These are phyloP conservation scores for Myripristis murdjan DNA, from an alignment of 2,797 vertebrate genomes.

Conservation along the genomic window DNA sequence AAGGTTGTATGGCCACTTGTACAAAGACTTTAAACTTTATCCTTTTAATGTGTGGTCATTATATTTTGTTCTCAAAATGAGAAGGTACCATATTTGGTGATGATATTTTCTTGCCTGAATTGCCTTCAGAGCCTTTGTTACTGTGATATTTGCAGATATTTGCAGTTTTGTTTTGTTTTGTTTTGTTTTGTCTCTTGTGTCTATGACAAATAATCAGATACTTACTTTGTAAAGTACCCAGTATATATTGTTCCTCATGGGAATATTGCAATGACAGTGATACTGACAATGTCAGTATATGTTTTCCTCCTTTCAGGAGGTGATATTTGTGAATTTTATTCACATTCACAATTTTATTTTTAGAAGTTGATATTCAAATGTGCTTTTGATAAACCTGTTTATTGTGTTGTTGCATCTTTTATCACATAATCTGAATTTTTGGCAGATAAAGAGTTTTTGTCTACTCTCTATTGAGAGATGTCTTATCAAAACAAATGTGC, in stretches of 20 bases:
- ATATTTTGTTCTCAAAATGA: slow-evolving; percentile 18
- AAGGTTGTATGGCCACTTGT: neutral
- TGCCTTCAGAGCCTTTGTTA: slow-evolving; percentile 22
- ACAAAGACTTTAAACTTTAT: neutral
- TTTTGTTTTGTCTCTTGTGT: no score
- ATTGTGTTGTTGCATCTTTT: slow-evolving; percentile 5
- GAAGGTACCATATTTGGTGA: slow-evolving; percentile 24
- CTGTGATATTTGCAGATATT: slow-evolving; percentile 59
- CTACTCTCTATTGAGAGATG: slow-evolving; percentile 21
- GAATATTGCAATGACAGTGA: slow-evolving; percentile 34
- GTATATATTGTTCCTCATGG: slow-evolving; percentile 31
- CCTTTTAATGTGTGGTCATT: neutral
- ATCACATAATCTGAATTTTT: slow-evolving; percentile 49
- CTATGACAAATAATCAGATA: no score
- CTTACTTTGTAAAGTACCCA: slow-evolving; percentile 43
- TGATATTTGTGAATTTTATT: neutral
- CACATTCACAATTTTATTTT: slow-evolving; percentile 44
- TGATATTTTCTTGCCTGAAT: slow-evolving; percentile 45
- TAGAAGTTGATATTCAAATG: slow-evolving; percentile 48
- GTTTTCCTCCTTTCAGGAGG: slow-evolving; percentile 33
- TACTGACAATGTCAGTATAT: slow-evolving; percentile 6
- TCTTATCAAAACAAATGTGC: slow-evolving; percentile 48
- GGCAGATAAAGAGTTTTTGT: slow-evolving; percentile 42
- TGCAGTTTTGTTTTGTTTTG: no score
- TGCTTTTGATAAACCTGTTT: slow-evolving; percentile 15